Conservation (phyloP, 1,140 invertebrate species). For the Diploscapter pachys region DNA sequence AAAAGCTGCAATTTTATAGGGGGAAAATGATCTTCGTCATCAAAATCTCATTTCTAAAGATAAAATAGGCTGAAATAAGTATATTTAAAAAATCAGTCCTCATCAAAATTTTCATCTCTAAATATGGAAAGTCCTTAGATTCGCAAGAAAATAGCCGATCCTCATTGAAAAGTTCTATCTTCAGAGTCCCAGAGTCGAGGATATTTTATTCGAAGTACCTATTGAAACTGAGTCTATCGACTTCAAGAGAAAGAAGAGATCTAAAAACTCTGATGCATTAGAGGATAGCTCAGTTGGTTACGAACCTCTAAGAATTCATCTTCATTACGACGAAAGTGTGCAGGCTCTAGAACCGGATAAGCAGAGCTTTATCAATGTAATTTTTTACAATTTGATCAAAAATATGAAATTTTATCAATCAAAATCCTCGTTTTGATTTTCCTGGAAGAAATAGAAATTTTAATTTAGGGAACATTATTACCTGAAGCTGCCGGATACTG, state of each 20-base stretch:
- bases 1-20: no score
- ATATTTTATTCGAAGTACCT: constrained; percentile 38
- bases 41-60: no score
- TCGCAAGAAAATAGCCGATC: no score
- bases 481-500: constrained; percentile 41
- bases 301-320: constrained; percentile 37
- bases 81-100: no score
- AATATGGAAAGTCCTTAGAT: no score
- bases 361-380: constrained; percentile 37
- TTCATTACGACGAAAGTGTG: constrained; percentile 40
- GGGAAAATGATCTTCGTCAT: no score
- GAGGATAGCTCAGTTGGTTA: constrained; percentile 3
- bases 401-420: neutral
- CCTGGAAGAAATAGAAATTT: no score
- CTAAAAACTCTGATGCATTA: neutral
- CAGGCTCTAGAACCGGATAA: constrained; percentile 34
- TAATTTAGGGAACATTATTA: constrained; percentile 31
- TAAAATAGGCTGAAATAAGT: no score
- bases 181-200: constrained; percentile 39
- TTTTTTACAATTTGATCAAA: constrained; percentile 8
- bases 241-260: constrained; percentile 10
- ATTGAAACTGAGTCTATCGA: constrained; percentile 13
- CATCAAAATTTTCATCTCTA: no score
- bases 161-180: neutral
- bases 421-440: no score